Conservation (phyloP, 1,140 invertebrate species). For the Mesaphorura yosii region DNA sequence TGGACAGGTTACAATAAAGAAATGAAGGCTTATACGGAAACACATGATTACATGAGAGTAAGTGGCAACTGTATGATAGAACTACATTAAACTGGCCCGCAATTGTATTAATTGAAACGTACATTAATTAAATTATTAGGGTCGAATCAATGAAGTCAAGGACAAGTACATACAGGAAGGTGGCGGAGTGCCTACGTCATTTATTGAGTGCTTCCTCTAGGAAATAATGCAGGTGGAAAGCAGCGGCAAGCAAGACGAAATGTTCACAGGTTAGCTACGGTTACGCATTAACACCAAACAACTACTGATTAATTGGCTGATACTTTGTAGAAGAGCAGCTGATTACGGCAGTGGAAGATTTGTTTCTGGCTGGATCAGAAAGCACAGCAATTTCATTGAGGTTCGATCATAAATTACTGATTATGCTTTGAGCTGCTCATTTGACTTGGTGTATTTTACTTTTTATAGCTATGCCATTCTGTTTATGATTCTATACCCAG, state of each 20-base stretch:
- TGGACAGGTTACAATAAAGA: constrained; percentile 8
- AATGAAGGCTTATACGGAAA: background rate
- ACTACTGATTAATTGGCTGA: background rate
- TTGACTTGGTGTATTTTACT: no score
- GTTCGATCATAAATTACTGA: no score
- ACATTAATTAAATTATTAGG: no score
- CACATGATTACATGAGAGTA: background rate
- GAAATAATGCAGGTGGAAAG: constrained; percentile 1
- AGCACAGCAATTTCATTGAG: no score
- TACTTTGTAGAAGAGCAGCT: constrained; percentile 8
- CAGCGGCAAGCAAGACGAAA: background rate
- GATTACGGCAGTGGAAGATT: constrained; percentile 16
- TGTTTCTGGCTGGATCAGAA: constrained; percentile 61
- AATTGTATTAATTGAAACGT: no score
- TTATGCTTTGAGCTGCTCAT: no score
- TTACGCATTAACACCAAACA: background rate
- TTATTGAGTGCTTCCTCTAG: constrained; percentile 60
- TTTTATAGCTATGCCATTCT: no score
- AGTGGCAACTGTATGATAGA: background rate
- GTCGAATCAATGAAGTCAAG: background rate
- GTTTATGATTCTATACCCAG: no score
- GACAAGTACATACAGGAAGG: background rate
- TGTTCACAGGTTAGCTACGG: constrained; percentile 1
- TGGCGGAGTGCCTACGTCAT: background rate
- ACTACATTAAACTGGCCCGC: constrained; percentile 65